Evolutionary conservation across 1,140 invertebrate genomes (phyloP).

Genomic region (Hycleus cichorii): DNA sequence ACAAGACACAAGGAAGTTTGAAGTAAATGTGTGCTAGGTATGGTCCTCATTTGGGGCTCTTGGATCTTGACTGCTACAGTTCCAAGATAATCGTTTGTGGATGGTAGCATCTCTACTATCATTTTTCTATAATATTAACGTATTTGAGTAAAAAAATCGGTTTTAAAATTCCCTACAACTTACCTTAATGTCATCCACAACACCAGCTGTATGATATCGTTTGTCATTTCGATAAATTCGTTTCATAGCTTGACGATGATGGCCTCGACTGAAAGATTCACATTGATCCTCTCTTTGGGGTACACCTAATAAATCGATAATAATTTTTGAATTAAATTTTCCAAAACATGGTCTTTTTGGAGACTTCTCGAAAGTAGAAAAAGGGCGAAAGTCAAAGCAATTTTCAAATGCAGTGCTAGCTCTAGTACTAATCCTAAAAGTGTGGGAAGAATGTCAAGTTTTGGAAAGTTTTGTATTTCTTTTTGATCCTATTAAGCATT

Average conservation of each 20-base stretch:
- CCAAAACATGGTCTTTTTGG: no score
- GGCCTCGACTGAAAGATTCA: constrained; percentile 38
- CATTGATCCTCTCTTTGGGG: constrained; percentile 30
- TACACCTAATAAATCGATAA: constrained; percentile 15
- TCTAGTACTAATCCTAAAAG: constrained; percentile 8
- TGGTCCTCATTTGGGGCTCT: constrained; percentile 31
- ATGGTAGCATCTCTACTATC: constrained; percentile 50
- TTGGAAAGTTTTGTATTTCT: constrained; percentile 13
- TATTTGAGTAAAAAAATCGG: not conserved
- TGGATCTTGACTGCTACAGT: constrained; percentile 44
- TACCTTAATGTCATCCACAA: constrained; percentile 59
- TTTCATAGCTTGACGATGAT: constrained; percentile 42
- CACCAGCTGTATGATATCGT: constrained; percentile 58
- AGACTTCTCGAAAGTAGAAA: not conserved
- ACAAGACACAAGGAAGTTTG: constrained; percentile 31
- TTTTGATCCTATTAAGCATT: constrained; percentile 3
- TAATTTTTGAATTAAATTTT: no score
- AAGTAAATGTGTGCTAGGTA: constrained; percentile 36
- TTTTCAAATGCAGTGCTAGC: constrained; percentile 9
- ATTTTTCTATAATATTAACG: constrained; percentile 42
- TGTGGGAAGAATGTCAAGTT: not conserved
- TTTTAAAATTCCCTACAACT: not conserved
- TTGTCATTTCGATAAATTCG: constrained; percentile 46
- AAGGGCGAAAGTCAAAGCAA: constrained; percentile 1
- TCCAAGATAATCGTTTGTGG: constrained; percentile 60